Conservation (phyloP, 2,113 vertebrate species). For the Thermophis baileyi region DNA sequence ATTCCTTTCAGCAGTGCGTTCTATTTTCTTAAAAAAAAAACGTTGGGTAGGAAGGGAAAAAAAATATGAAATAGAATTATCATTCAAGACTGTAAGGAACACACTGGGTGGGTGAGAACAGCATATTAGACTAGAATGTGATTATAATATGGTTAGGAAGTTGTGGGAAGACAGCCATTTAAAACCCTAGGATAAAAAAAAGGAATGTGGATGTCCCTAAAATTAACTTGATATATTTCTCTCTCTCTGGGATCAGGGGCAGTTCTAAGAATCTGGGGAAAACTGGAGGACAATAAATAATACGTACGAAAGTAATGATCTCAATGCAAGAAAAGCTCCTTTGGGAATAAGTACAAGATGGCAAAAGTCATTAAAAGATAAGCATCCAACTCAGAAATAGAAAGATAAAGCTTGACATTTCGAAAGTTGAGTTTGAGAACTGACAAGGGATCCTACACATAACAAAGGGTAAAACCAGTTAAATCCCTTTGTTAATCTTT, state of each 20-base stretch:
- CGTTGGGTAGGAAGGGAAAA: neutral
- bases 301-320: neutral
- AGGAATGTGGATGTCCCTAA: neutral
- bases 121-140: neutral
- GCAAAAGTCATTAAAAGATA: neutral
- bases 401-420: neutral
- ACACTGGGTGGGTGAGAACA: neutral
- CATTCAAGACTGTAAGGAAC: neutral
- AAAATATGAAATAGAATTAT: neutral
- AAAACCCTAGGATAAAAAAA: neutral
- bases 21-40: too few species aligned
- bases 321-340: neutral
- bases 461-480: neutral
- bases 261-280: neutral
- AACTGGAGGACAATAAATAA: neutral
- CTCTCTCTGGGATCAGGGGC: neutral
- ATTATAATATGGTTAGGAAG: neutral
- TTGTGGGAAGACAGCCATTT: neutral
- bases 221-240: neutral
- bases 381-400: neutral
- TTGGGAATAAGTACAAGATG: neutral
- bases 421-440: neutral
- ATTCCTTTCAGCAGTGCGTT: neutral
- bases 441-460: neutral
- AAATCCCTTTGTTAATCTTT: neutral